These are phyloP conservation scores for Orchesella cincta DNA, from an alignment of 1,140 invertebrate species.

Conservation along the genomic window DNA sequence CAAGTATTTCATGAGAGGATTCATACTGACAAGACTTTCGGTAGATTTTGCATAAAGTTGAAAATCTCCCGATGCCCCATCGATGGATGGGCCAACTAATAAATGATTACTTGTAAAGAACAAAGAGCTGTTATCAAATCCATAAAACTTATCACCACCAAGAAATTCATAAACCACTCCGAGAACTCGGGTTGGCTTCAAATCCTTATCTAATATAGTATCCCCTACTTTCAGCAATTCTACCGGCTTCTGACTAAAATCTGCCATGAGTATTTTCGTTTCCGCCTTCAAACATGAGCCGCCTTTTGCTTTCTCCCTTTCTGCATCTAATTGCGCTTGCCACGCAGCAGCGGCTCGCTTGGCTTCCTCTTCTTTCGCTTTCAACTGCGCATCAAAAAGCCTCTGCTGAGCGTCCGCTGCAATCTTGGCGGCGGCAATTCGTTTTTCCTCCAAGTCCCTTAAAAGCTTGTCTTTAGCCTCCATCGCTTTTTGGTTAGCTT, in stretches of 20 bases:
- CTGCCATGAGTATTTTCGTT: background rate
- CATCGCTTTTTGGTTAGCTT: too few species aligned
- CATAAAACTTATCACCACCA: slow-evolving; percentile 1
- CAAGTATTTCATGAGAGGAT: slow-evolving; percentile 2
- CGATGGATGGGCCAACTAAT: slow-evolving; percentile 5
- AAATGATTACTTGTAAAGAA: slow-evolving; percentile 34
- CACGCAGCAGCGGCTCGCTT: background rate
- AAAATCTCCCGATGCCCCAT: background rate
- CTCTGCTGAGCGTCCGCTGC: too few species aligned
- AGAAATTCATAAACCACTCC: background rate
- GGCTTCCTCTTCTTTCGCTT: background rate
- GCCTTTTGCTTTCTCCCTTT: background rate
- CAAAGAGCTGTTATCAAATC: slow-evolving; percentile 3
- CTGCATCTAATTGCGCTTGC: too few species aligned
- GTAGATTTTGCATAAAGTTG: background rate
- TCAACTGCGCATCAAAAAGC: too few species aligned
- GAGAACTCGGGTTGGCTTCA: background rate
- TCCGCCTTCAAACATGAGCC: slow-evolving; percentile 1
- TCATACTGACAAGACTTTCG: background rate
- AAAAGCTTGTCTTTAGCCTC: too few species aligned
- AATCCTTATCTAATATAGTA: background rate
- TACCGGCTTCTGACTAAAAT: background rate
- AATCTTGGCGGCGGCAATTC: too few species aligned
- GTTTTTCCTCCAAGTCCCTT: too few species aligned
- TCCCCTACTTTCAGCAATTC: background rate